phyloP scores from a whole-genome alignment of 2,888 invertebrate species.

The Cryptocephalus primarius region DNA sequence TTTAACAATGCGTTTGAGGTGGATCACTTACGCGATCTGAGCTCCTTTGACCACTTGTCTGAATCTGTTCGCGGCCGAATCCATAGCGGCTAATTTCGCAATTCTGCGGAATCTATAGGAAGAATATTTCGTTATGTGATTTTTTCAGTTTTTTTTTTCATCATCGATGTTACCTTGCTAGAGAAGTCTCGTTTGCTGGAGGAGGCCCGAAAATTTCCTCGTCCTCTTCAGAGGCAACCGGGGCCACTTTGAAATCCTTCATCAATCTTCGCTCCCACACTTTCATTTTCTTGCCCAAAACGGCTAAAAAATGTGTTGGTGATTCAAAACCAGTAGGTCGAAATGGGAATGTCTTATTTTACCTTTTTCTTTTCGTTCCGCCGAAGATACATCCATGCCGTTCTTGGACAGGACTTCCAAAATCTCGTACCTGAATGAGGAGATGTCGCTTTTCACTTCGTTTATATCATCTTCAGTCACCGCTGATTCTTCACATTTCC shows the following conservation, averaged over 20 bases:
- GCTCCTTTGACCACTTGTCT: slow-evolving; percentile 52
- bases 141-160: background rate
- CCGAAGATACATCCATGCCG: slow-evolving; percentile 73
- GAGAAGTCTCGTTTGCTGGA: slow-evolving; percentile 47
- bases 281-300: slow-evolving; percentile 66
- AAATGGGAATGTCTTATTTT: slow-evolving; percentile 11
- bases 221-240: slow-evolving; percentile 53
- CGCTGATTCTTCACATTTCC: slow-evolving; percentile 68
- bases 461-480: slow-evolving; percentile 92
- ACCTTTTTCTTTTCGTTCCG: slow-evolving; percentile 66
- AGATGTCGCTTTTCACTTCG: slow-evolving; percentile 89
- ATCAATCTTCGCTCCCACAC: slow-evolving; percentile 80
- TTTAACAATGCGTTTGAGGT: background rate
- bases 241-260: slow-evolving; percentile 80
- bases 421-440: slow-evolving; percentile 83
- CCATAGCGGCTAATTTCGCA: slow-evolving; percentile 60
- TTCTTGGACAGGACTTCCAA: slow-evolving; percentile 80
- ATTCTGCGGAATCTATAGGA: slow-evolving; percentile 53
- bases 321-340: background rate
- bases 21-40: slow-evolving; percentile 42
- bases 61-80: slow-evolving; percentile 64
- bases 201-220: slow-evolving; percentile 33
- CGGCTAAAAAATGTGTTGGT: slow-evolving; percentile 38
- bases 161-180: slow-evolving; percentile 35
- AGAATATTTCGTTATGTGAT: background rate